Evolutionary conservation across 2,888 invertebrate species (phyloP), one percentile per base, ranked within the genome.

Genomic region (Papilio elwesi): DNA sequence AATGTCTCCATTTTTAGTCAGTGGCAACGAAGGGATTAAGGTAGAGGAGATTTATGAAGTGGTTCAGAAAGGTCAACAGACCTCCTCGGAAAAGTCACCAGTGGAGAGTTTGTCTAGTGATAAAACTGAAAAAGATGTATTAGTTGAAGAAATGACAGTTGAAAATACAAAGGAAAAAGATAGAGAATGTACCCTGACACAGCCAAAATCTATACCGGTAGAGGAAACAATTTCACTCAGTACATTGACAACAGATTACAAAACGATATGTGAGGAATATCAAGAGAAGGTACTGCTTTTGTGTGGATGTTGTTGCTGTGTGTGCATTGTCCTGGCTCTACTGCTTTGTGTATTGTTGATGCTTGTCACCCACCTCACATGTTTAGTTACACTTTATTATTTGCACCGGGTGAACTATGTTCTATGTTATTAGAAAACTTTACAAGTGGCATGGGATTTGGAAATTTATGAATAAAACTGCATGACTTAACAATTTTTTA

Each of bases 221-320:
- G 91, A 91, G 43, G 93, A 93, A 64, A 89, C 87, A 12, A 83
- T 86, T 75, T 92, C 94, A 75, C 94, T 95, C 73, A 95, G 94
- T 79, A 94, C 95, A 8, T 91, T 95, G 78, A 95, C 96, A 11
- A 96, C 96, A 43, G 97, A 96, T 77, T 96, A 96, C 84, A 96
- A 96, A 83, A 96, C 96, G 16, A 93, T 96, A 70, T 95, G 96
- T 82, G 96, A 96, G 78, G 96, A 96, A 75, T 96, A 95, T 85
- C 95, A 95, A 67, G 94, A 88, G 70, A 96, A 96, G 94, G 97
- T 97, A 92, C 83, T 90, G 78, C 70, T 78, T 73, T 49, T 81
- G 63, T 81, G 83, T 70, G 79, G 81, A 71, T 76, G 83, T 74
- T 83, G 83, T 74, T 80, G 83, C 68, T 82, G 80, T 74, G 74